A percentile compares a stretch with the other conserved stretches of the same genome.
phyloP scores from a whole-genome alignment of 2,797 vertebrate species.

The Furcifer pardalis region DNA sequence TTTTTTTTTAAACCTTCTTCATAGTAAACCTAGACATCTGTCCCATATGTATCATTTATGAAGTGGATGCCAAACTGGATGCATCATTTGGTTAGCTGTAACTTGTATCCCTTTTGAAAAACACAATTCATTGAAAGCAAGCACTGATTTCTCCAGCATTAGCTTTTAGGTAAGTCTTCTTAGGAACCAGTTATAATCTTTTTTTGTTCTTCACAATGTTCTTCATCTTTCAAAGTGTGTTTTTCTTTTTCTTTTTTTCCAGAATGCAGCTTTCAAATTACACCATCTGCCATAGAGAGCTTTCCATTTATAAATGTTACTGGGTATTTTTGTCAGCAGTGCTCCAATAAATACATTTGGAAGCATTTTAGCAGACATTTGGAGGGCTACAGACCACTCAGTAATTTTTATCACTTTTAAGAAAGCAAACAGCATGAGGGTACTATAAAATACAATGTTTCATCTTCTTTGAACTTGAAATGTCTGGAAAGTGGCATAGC shows the following conservation, averaged over 20 bases:
- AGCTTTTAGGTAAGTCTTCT: neutral
- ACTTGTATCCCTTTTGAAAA: neutral
- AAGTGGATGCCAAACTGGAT: neutral
- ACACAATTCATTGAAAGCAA: neutral
- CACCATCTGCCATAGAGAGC: neutral
- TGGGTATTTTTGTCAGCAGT: constrained; percentile 27
- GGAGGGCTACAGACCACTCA: constrained; percentile 3
- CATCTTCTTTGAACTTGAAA: constrained; percentile 13
- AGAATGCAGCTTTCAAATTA: constrained; percentile 13
- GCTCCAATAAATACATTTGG: constrained; percentile 29
- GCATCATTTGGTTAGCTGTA: neutral
- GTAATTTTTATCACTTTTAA: constrained; percentile 31
- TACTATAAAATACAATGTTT: constrained; percentile 18
- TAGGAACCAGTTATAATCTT: neutral
- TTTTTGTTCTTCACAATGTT: constrained; percentile 6
- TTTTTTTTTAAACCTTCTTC: too few species aligned
- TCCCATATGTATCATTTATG: neutral
- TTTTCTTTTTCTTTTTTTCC: neutral
- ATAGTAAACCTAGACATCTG: too few species aligned
- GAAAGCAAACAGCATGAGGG: constrained; percentile 14
- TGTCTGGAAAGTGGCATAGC: constrained; percentile 10
- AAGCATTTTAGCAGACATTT: constrained; percentile 28
- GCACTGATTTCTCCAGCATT: neutral
- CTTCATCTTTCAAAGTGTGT: neutral
- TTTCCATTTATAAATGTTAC: constrained; percentile 38